Evolutionary conservation across 2,797 vertebrate species (phyloP), one percentile per base, ranked within the genome.

Genomic region (Crax fasciolata): DNA sequence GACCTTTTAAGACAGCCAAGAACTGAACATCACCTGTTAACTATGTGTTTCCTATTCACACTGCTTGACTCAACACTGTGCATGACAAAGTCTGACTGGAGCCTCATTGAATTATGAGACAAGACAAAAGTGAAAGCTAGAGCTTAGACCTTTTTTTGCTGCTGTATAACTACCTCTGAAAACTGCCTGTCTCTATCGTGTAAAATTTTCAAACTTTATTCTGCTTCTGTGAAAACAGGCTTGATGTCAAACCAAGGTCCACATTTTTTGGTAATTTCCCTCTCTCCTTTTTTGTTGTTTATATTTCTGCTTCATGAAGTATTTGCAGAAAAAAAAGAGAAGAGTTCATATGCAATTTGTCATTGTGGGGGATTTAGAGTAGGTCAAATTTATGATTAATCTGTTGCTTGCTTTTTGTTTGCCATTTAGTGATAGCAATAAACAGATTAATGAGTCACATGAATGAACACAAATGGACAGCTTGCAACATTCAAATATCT

Each of bases 1-100:
- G 57, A 93, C 95, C 93, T 96, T 96, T 95, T n/a, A 82, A 89
- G 91, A 39, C 85, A 90, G 94, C 95, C 94, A 97, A 96, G 83
- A 93, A 72, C 85, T 59, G 75, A 94, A 54, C 74, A 93, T 91
- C 94, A 96, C 94, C 94, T 95, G 93, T 79, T 94, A 96, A 95
- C 95, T 94, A 80, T 77, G 87, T 51, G 63, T 32, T 95, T 96
- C 83, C 71, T 88, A 35, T 55, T 91, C 85, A 78, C 65, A 84
- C 46, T 66, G 89, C 71, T 27, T 88, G 85, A 93, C 20, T 52
- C 71, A 92, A 74, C 1, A 1, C 70, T 2, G 3, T 5, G 51
- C 16, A 49, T 72, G 66, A 94, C 67, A 65, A 84, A 90, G 71
- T 57, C 85, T 52, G 61, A 90, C 71, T 41, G 38, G 16, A 77